Percentiles rank a stretch among this genome's conserved stretches.
Conservation (phyloP, 2,113 vertebrate genomes). For the Rattus norvegicus region DNA sequence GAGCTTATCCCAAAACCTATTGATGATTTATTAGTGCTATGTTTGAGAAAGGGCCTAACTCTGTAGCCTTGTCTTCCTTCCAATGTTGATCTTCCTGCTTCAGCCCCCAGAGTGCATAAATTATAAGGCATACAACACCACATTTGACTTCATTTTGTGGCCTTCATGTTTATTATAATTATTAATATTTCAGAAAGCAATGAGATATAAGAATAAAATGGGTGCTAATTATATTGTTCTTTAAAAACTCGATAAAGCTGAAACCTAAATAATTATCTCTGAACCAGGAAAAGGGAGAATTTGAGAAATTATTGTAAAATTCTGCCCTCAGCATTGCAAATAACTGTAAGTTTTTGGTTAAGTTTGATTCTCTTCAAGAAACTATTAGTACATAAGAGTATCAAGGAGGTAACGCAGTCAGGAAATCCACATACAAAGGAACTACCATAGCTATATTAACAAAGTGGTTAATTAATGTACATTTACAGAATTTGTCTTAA, state of each 20-base stretch:
- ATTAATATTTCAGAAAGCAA: neutral
- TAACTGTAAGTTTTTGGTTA: slow-evolving; percentile 12
- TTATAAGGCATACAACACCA: neutral
- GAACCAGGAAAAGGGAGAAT: neutral
- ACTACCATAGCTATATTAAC: neutral
- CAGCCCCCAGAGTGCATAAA: too few relatives aligned
- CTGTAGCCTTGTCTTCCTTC: too few relatives aligned
- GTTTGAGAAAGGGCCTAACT: too few relatives aligned
- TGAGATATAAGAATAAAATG: neutral
- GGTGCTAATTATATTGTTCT: neutral
- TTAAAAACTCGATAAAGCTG: slow-evolving; percentile 15
- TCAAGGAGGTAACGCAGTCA: neutral
- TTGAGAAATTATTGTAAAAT: neutral
- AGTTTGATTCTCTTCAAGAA: neutral
- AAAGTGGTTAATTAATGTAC: neutral
- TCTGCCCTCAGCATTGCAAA: neutral
- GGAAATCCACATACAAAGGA: neutral
- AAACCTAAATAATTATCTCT: neutral
- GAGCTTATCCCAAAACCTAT: neutral
- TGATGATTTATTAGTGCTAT: neutral
- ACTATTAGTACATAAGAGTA: neutral
- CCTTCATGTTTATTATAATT: neutral
- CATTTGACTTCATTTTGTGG: neutral
- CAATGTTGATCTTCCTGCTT: neutral
- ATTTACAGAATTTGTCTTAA: neutral